phyloP scores from a whole-genome alignment of 2,797 vertebrate genomes.

The Aselliscus stoliczkanus region DNA sequence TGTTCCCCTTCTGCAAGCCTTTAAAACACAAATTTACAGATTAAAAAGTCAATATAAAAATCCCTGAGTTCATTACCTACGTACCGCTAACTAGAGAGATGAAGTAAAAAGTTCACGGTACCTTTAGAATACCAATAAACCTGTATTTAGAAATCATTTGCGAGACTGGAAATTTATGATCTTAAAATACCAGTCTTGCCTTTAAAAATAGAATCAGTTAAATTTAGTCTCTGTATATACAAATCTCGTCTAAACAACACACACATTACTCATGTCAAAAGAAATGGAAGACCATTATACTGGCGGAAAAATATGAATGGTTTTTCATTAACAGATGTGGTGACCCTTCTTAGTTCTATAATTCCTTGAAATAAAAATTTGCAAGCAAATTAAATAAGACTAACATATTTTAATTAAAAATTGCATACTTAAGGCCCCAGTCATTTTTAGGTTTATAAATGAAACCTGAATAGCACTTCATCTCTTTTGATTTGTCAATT shows the following conservation, averaged over 20 bases:
- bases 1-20: constrained; percentile 98
- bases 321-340: not conserved
- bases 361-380: constrained; percentile 33
- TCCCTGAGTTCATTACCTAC: not conserved
- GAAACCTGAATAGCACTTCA: not conserved
- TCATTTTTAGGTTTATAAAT: constrained; percentile 34
- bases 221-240: not conserved
- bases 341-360: not conserved
- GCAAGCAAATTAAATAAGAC: not conserved
- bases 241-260: constrained; percentile 12
- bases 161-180: not conserved
- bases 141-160: constrained; percentile 12
- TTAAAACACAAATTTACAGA: constrained; percentile 69
- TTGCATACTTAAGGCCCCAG: not conserved
- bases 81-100: not conserved
- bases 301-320: not conserved
- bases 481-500: not conserved
- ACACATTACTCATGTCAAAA: not conserved
- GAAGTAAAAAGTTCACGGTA: not conserved
- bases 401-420: constrained; percentile 42
- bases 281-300: not conserved
- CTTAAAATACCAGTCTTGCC: constrained; percentile 41
- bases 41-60: constrained; percentile 40
- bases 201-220: constrained; percentile 42
- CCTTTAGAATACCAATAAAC: not conserved